phyloP scores from a whole-genome alignment of 1,140 invertebrate genomes.

The Drosophila persimilis region DNA sequence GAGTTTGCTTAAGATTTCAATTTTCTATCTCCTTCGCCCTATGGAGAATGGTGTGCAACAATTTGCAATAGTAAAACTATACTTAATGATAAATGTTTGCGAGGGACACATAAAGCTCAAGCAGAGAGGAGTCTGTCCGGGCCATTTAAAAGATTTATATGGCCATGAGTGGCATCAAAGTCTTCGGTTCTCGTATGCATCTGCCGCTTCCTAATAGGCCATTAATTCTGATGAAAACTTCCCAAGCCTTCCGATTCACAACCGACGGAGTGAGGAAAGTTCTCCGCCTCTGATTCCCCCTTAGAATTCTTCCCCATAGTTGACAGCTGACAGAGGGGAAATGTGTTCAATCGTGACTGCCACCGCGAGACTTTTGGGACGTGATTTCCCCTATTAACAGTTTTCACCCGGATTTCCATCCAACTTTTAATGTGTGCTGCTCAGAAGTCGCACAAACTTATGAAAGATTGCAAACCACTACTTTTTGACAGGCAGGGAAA shows the following conservation, averaged over 20 bases:
- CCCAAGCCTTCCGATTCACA: slow-evolving; percentile 27
- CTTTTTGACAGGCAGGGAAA: too few relatives aligned
- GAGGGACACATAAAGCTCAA: slow-evolving; percentile 51
- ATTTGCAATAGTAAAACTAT: slow-evolving; percentile 71
- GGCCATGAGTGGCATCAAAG: slow-evolving; percentile 61
- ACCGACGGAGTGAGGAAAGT: slow-evolving; percentile 12
- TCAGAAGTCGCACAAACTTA: too few relatives aligned
- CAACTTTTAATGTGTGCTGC: slow-evolving; percentile 20
- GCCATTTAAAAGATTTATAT: slow-evolving; percentile 63
- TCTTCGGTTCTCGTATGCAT: slow-evolving; percentile 20
- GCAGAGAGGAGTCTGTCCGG: slow-evolving; percentile 40
- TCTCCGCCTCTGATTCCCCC: slow-evolving; percentile 9
- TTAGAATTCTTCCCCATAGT: not conserved
- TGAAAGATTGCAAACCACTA: too few relatives aligned
- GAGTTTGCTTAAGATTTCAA: slow-evolving; percentile 79
- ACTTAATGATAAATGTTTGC: slow-evolving; percentile 75
- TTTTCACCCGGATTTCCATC: slow-evolving; percentile 11
- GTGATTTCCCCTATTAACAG: slow-evolving; percentile 25
- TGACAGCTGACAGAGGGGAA: slow-evolving; percentile 6
- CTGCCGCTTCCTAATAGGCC: slow-evolving; percentile 28
- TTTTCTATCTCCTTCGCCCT: slow-evolving; percentile 48
- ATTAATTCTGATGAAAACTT: slow-evolving; percentile 59
- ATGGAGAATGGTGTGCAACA: slow-evolving; percentile 56
- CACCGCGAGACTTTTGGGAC: slow-evolving; percentile 13
- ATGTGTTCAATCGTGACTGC: slow-evolving; percentile 27